Base-by-base conservation (phyloP, 2,113 vertebrate genomes). In the Pluvialis apricaria region DNA sequence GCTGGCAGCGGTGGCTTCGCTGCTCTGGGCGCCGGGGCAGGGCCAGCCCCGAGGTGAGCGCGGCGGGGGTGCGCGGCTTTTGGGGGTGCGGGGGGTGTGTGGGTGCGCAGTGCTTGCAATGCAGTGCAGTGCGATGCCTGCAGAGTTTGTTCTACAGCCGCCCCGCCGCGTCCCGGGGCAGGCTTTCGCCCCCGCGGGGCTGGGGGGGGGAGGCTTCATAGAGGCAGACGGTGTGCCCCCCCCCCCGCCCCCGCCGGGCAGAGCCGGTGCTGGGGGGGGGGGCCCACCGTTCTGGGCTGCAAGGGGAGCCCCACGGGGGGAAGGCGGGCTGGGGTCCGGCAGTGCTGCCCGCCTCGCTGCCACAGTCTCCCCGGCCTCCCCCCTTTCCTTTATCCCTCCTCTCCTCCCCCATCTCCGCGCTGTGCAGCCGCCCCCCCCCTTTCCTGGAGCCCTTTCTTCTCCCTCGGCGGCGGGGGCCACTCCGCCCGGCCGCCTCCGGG, bases 41-140 rank as follows among this genome's bases (percentile, higher is more conserved):
- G 49, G 97, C 88, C 98, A 98, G 96, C 98, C 97, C 72, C 97
- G 97, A 98, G 98, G 98, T 98, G 98, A 98, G 98, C 15, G 24
- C 61, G 54, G 13, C 11, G 38, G 65, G 71, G 36, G 22, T 49
- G 60, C 32, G 49, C 3, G 52, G 19, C n/a, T 69, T 25, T 11
- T 26, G 57, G 75, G 57, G 36, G 42, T 42, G 42, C 42, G 42
- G n/a, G n/a, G n/a, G n/a, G n/a, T 26, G 38, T 28, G 32, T 44
- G 85, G 47, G 20, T 28, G 61, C 8, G 29, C 38, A 1, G 15
- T 8, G 52, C 20, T 31, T 28, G 31, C 76, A 4, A 5, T n/a
- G n/a, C n/a, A n/a, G n/a, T n/a, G n/a, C n/a, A n/a, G n/a, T 16
- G 66, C 66, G 5, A 1, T 15, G 47, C 47, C 47, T 10, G 42